Evolutionary conservation across 2,113 vertebrate genomes (phyloP).

Genomic region (Megaleporinus macrocephalus): DNA sequence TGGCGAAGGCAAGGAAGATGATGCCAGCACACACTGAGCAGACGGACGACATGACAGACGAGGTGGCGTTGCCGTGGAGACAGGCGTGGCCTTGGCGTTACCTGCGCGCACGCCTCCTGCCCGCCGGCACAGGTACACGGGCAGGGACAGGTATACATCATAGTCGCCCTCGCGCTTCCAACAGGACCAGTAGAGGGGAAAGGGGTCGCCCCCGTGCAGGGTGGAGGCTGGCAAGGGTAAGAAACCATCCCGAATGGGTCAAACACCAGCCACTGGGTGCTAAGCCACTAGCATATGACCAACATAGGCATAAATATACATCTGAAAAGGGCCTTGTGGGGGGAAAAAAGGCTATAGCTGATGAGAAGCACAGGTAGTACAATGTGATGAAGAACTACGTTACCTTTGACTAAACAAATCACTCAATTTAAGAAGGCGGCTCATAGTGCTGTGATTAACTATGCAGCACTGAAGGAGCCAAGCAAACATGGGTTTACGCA

Average conservation of each 20-base stretch:
- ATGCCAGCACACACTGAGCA: conserved; percentile 52
- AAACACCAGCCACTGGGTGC: conserved; percentile 36
- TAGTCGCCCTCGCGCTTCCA: conserved; percentile 84
- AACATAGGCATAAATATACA: background rate
- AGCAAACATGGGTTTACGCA: background rate
- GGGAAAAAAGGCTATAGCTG: background rate
- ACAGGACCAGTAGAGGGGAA: conserved; percentile 84
- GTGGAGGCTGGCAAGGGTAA: conserved; percentile 75
- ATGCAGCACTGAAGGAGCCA: conserved; percentile 7
- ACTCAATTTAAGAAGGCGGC: background rate
- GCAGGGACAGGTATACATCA: conserved; percentile 83
- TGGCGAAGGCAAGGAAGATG: conserved; percentile 23
- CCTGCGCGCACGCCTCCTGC: conserved; percentile 82
- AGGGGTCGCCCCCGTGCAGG: conserved; percentile 78
- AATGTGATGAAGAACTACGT: background rate
- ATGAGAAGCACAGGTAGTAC: background rate
- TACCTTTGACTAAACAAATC: background rate
- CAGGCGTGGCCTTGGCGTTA: conserved; percentile 63
- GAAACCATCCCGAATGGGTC: conserved; percentile 68
- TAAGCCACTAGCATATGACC: conserved; percentile 29
- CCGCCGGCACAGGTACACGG: conserved; percentile 82
- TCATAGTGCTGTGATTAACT: background rate
- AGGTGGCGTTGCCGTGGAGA: conserved; percentile 57
- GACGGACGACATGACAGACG: conserved; percentile 56
- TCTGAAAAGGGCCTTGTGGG: background rate